These are phyloP conservation scores for Brachyptera risi DNA, from an alignment of 2,888 invertebrate species.

Conservation along the genomic window DNA sequence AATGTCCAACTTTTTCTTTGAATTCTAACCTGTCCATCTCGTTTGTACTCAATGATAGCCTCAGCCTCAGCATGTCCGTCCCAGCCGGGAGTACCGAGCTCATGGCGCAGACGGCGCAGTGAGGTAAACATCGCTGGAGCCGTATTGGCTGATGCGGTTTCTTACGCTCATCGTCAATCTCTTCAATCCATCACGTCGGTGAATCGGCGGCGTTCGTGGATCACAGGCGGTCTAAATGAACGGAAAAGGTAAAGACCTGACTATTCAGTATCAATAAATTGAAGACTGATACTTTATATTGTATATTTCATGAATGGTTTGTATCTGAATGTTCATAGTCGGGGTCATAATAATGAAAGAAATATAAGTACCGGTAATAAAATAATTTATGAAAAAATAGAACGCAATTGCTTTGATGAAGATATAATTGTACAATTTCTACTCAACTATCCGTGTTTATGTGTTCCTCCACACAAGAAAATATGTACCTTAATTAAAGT, in stretches of 20 bases:
- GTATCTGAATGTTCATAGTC: no score
- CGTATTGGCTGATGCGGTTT: slow-evolving; percentile 76
- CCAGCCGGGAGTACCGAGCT: slow-evolving; percentile 78
- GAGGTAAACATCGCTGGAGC: slow-evolving; percentile 61
- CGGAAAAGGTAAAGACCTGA: not conserved
- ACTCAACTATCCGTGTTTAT: no score
- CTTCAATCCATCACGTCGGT: slow-evolving; percentile 94
- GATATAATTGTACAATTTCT: no score
- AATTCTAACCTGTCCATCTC: slow-evolving; percentile 50
- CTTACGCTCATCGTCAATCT: slow-evolving; percentile 86
- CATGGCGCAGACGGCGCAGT: slow-evolving; percentile 72
- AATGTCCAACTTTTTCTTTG: no score
- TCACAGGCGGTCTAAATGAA: slow-evolving; percentile 68
- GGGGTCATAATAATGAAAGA: no score
- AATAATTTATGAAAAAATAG: no score
- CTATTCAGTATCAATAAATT: not conserved
- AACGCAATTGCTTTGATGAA: no score
- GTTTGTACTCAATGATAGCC: slow-evolving; percentile 72
- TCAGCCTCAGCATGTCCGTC: slow-evolving; percentile 86
- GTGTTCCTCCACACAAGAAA: no score
- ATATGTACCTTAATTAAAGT: no score
- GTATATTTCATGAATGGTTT: not conserved
- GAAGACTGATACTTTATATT: not conserved
- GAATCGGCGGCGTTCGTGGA: slow-evolving; percentile 84
- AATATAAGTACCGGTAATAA: no score